Percentiles rank a stretch among this genome's conserved stretches.
phyloP scores from a whole-genome alignment of 92 coral and sea anemone species.

The Parazoanthus swiftii region DNA sequence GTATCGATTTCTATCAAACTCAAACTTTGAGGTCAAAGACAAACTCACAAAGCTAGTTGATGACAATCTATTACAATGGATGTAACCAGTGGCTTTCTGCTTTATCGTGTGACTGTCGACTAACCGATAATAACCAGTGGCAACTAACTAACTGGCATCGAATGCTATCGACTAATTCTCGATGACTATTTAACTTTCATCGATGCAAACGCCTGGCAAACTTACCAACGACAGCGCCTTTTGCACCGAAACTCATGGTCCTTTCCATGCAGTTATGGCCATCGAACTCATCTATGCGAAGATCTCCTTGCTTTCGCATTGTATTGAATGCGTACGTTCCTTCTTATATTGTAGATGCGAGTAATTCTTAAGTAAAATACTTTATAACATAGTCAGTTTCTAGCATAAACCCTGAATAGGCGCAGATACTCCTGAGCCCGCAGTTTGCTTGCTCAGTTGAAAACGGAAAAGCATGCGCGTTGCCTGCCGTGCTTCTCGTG shows the following conservation, averaged over 20 bases:
- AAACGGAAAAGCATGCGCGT: not conserved
- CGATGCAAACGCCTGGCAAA: not conserved
- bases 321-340: not conserved
- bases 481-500: not conserved
- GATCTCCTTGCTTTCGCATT: constrained; percentile 60
- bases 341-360: not conserved
- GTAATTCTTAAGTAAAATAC: not conserved
- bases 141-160: too few species aligned
- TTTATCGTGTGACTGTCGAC: too few species aligned
- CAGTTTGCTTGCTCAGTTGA: not conserved
- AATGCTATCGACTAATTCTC: too few species aligned
- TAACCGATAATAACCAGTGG: too few species aligned
- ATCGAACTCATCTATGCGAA: constrained; percentile 88
- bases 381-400: too few species aligned
- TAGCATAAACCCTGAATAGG: too few species aligned
- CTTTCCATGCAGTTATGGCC: constrained; percentile 76
- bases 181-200: not conserved
- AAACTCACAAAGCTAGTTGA: too few species aligned
- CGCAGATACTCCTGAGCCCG: not conserved
- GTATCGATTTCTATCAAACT: too few species aligned
- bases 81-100: too few species aligned
- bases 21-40: too few species aligned
- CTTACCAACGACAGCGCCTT: constrained; percentile 88
- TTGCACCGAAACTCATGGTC: constrained; percentile 76
- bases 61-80: too few species aligned